A percentile compares a stretch with the other conserved stretches of the same genome.
phyloP scores from a whole-genome alignment of 2,797 vertebrate genomes.

The Saguinus oedipus region DNA sequence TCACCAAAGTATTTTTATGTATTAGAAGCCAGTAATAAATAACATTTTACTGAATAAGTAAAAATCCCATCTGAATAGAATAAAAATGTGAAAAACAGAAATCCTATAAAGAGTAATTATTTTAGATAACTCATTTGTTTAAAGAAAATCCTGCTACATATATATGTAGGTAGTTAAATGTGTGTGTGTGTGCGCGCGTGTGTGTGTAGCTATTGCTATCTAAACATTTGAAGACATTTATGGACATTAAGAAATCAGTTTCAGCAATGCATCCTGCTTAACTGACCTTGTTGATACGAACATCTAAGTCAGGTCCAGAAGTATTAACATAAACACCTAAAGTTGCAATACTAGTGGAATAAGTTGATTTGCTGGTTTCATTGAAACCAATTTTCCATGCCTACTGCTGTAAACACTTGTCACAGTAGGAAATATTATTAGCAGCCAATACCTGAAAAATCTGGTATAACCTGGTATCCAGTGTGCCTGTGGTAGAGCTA shows the following conservation, averaged over 20 bases:
- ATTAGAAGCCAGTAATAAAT: background rate
- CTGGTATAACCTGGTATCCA: background rate
- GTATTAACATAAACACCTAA: background rate
- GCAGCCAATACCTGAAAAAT: background rate
- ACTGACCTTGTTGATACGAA: background rate
- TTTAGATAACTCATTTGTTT: background rate
- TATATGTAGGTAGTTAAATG: background rate
- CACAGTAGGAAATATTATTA: background rate
- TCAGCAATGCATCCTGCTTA: background rate
- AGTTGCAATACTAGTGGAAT: background rate
- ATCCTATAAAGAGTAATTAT: background rate
- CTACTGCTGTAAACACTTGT: background rate
- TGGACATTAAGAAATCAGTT: background rate
- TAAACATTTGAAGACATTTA: background rate
- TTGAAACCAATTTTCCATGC: background rate
- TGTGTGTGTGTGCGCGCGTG: background rate
- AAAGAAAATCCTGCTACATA: background rate
- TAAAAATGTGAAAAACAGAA: background rate
- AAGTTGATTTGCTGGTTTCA: background rate
- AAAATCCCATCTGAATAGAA: conserved; percentile 3
- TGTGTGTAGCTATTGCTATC: background rate
- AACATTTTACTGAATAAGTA: background rate
- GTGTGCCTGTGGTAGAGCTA: background rate
- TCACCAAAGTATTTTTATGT: background rate
- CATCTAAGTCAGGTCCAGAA: background rate